Base-by-base conservation (phyloP, 2,113 vertebrate genomes). In the Triplophysa rosa region DNA sequence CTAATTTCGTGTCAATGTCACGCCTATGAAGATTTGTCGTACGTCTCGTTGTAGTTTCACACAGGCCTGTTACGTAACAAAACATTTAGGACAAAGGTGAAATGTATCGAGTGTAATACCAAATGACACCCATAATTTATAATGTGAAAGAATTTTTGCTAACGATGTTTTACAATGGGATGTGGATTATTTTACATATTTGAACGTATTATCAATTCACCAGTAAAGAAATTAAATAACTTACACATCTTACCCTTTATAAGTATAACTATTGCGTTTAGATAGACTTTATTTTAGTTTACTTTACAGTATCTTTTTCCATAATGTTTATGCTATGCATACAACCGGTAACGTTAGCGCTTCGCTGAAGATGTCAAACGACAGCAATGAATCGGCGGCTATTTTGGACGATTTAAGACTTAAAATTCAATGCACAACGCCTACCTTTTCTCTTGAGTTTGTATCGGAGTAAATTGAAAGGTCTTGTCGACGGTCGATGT, bases 311-410 rank as follows among this genome's bases (percentile, higher is more conserved):
- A 6, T 71, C 29, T n/a, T 56, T 29, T 56, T n/a, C 26, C 6
- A 21, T 1, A 37, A 37, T 8, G 26, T 2, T 37, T 17, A 54
- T 56, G 7, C 7, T 17, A 19, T 56, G 16, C 7, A 2, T 1
- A 52, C 49, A 37, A 37, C 33, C 33, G 33, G 33, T 37, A 37
- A 17, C 67, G 1, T 52, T 40, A 42, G 33, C 33, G 40, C 33
- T 72, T 59, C 59, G 8, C 70, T 59, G 8, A 26, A 72, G 11
- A 72, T 13, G 29, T 72, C 54, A 24, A 72, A 72, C 69, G n/a
- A 59, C 19, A 58, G 12, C 54, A 8, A 58, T 42, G 17, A 19
- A 33, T n/a, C n/a, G 11, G 17, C 19, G 12, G 7, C 11, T 8
- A 37, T 40, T 37, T 29, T 37, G 52, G 47, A 26, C 14, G 14